Conservation (phyloP, 2,113 vertebrate species). For the Colinus virginianus region DNA sequence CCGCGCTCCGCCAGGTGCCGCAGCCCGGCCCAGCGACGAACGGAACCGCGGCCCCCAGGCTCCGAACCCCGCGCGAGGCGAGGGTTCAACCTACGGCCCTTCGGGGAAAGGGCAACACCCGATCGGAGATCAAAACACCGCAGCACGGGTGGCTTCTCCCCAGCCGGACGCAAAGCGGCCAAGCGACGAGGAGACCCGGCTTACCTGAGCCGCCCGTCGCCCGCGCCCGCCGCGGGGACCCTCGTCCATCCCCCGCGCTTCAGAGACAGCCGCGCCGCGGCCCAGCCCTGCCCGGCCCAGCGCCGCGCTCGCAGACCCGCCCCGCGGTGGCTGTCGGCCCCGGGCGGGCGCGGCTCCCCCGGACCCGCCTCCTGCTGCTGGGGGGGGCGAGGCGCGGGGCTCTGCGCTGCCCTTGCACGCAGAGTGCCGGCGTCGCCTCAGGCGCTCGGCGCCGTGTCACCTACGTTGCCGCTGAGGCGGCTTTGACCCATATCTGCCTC, state of each 20-base stretch:
- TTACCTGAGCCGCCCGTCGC: conserved; percentile 13
- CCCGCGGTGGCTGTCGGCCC: neutral
- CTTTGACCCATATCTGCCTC: neutral
- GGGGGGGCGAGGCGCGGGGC: too few species aligned
- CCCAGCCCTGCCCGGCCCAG: neutral
- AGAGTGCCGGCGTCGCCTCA: too few species aligned
- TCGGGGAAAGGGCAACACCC: neutral
- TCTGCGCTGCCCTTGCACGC: too few species aligned
- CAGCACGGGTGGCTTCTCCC: neutral
- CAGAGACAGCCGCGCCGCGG: neutral
- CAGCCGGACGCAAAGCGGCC: too few species aligned
- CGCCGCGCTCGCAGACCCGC: neutral
- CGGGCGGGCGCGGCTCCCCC: neutral
- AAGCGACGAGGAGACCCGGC: neutral
- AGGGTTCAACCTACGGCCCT: neutral
- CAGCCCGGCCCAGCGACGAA: neutral
- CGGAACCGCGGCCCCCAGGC: neutral
- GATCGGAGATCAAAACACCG: neutral
- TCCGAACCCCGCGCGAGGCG: neutral
- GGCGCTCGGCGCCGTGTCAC: neutral
- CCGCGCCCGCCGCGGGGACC: neutral
- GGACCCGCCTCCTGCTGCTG: conserved; percentile 2
- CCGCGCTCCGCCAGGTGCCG: neutral
- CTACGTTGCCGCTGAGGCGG: neutral
- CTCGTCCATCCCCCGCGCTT: conserved; percentile 15